A percentile compares a stretch with the other conserved stretches of the same genome.
phyloP scores from a whole-genome alignment of 37 sponge, comb jelly and placozoan species.

The Corticium candelabrum region DNA sequence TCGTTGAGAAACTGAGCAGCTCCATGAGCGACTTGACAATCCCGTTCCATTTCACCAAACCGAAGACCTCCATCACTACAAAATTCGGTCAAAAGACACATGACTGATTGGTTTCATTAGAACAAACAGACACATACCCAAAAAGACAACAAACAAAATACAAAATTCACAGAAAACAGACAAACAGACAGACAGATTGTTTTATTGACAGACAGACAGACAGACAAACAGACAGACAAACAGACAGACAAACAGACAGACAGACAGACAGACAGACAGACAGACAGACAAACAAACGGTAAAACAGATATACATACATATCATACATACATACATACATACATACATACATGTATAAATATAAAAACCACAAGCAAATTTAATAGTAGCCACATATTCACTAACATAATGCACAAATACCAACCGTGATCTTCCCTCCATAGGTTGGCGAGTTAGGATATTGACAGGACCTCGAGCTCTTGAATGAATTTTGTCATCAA shows the following conservation, averaged over 20 bases:
- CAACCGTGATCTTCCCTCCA: constrained; percentile 96
- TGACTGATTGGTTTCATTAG: neutral
- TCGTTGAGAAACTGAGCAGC: constrained; percentile 98
- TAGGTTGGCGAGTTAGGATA: constrained; percentile 93
- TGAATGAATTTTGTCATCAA: constrained; percentile 99
- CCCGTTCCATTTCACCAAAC: constrained; percentile 99
- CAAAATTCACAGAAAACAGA: neutral
- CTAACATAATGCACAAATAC: neutral
- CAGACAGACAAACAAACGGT: too few species aligned
- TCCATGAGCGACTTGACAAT: constrained; percentile 98
- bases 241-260: too few species aligned
- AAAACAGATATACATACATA: too few species aligned
- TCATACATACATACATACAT: too few species aligned
- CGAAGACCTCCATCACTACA: constrained; percentile 94
- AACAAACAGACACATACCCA: neutral
- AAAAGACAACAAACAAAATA: neutral
- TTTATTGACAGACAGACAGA: neutral
- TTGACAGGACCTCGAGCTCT: constrained; percentile 94
- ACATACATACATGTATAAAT: neutral
- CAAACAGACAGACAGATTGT: neutral
- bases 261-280: neutral
- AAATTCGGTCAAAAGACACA: neutral
- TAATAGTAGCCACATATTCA: neutral
- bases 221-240: neutral
- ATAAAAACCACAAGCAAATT: neutral